Percentiles rank a stretch among this genome's conserved stretches.
Evolutionary conservation across 1,140 invertebrate species (phyloP).

Genomic region (Atopsyche davidsoni): DNA sequence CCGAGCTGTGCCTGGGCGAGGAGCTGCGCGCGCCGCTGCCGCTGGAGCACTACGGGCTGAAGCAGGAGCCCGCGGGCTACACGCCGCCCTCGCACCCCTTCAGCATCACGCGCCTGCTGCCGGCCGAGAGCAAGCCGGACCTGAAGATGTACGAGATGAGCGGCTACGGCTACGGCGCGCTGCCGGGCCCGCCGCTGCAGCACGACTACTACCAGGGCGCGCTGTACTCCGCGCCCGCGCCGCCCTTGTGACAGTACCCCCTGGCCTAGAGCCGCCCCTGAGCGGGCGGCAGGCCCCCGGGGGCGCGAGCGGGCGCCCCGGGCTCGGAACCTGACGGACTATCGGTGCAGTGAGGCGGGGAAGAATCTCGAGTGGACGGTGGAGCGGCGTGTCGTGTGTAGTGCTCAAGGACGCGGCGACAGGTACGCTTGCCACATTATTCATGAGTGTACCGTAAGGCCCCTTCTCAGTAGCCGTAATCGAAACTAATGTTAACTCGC

Average conservation of each 20-base stretch:
- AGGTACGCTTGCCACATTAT: slow-evolving; percentile 3
- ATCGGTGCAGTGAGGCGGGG: slow-evolving; percentile 2
- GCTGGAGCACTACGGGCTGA: slow-evolving; percentile 53
- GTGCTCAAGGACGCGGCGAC: slow-evolving; percentile 8
- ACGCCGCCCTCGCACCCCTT: slow-evolving; percentile 83
- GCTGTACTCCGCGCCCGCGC: slow-evolving; percentile 64
- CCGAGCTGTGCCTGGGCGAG: slow-evolving; percentile 55
- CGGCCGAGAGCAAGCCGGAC: slow-evolving; percentile 76
- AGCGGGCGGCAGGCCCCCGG: not conserved
- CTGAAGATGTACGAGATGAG: slow-evolving; percentile 76
- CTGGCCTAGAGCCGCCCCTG: slow-evolving; percentile 51
- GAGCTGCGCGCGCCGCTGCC: slow-evolving; percentile 46
- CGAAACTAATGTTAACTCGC: slow-evolving; percentile 12
- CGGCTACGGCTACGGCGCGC: slow-evolving; percentile 61
- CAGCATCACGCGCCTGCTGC: slow-evolving; percentile 85
- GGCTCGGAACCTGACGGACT: not conserved
- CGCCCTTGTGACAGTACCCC: slow-evolving; percentile 71
- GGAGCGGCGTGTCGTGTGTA: slow-evolving; percentile 6
- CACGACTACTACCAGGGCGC: slow-evolving; percentile 77
- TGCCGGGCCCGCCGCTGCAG: slow-evolving; percentile 57
- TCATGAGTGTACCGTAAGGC: slow-evolving; percentile 13
- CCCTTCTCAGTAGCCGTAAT: slow-evolving; percentile 20
- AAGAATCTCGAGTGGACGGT: slow-evolving; percentile 3
- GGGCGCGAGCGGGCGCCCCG: not conserved
- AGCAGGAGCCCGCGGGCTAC: slow-evolving; percentile 73